Conservation (phyloP, 2,888 invertebrate species). For the Pandemis heparana region DNA sequence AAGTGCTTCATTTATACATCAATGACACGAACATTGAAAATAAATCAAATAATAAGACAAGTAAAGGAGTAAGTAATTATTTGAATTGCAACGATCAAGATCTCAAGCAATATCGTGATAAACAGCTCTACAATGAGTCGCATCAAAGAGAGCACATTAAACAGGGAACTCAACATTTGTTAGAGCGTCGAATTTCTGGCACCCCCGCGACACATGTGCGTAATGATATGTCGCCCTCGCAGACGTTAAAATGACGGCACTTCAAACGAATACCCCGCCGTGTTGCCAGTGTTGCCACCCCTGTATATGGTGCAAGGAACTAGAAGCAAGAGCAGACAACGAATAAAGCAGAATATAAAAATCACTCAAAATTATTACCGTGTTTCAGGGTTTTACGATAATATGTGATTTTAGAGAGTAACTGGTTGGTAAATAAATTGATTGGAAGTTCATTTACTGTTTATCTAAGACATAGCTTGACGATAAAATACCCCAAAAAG, state of each 20-base stretch:
- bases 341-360: background rate
- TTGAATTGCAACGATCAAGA: background rate
- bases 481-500: too few relatives aligned
- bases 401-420: background rate
- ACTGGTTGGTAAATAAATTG: too few relatives aligned
- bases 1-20: too few relatives aligned
- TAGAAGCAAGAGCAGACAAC: background rate
- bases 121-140: conserved; percentile 14
- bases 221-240: conserved; percentile 68
- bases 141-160: conserved; percentile 35
- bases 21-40: too few relatives aligned
- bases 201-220: conserved; percentile 70
- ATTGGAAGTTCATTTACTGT: too few relatives aligned
- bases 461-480: too few relatives aligned
- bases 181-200: conserved; percentile 52
- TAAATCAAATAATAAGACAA: background rate
- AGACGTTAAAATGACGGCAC: conserved; percentile 76
- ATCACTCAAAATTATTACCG: too few relatives aligned
- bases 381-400: background rate
- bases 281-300: conserved; percentile 36
- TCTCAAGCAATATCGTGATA: conserved; percentile 14
- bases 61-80: background rate
- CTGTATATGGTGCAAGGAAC: background rate
- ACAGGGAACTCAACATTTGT: conserved; percentile 30
- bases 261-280: conserved; percentile 66